phyloP scores from a whole-genome alignment of 23 tunicate genomes.

The Trididemnum clinides region DNA sequence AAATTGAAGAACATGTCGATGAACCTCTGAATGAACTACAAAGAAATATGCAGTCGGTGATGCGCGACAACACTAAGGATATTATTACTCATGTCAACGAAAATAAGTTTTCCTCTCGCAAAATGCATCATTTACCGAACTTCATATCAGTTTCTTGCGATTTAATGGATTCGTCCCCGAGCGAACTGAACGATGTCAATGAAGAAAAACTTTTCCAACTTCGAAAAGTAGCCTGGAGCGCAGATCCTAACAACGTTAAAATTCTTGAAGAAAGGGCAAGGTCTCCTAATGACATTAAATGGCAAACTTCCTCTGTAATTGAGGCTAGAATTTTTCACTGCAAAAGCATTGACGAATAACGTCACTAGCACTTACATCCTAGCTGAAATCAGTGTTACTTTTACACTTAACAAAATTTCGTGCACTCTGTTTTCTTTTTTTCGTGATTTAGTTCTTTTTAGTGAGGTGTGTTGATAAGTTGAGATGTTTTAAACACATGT shows the following conservation, averaged over 20 bases:
- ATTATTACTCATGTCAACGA: neutral
- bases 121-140: constrained; percentile 19
- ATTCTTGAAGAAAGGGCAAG: constrained; percentile 41
- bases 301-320: constrained; percentile 60
- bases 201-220: neutral
- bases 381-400: too few species aligned
- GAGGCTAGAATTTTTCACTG: constrained; percentile 72
- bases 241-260: constrained; percentile 5
- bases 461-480: too few species aligned
- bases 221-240: neutral
- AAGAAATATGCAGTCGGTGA: constrained; percentile 11
- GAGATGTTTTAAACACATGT: too few species aligned
- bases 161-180: neutral
- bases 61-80: neutral
- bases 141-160: constrained; percentile 28
- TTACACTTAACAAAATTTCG: too few species aligned
- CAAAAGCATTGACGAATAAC: neutral
- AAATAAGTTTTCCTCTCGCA: neutral
- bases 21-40: constrained; percentile 39
- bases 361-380: too few species aligned
- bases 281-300: constrained; percentile 24
- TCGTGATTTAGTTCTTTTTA: too few species aligned
- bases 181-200: neutral
- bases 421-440: too few species aligned
- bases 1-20: neutral